A percentile compares a stretch with the other conserved stretches of the same genome.
Evolutionary conservation across 2,888 invertebrate genomes (phyloP).

Genomic region (Chrysodeixis includens): DNA sequence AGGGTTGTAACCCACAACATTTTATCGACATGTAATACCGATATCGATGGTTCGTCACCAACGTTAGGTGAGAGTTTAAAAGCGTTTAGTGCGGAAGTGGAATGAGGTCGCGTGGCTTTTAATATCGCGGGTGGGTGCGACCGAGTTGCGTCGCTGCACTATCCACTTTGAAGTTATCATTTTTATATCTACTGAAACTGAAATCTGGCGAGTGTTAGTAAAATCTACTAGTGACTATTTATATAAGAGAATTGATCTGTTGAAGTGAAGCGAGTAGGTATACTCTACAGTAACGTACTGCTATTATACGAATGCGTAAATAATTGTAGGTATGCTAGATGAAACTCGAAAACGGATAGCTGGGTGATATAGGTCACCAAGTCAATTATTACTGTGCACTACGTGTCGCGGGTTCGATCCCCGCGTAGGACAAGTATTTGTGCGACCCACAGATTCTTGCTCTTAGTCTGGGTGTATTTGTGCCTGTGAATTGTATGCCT

Average conservation of each 20-base stretch:
- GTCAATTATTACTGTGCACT: too few relatives aligned
- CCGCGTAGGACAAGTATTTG: too few relatives aligned
- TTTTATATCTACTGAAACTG: slow-evolving; percentile 14
- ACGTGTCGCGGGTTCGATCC: too few relatives aligned
- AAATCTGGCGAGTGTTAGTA: slow-evolving; percentile 15
- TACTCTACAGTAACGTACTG: background rate
- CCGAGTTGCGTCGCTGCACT: slow-evolving; percentile 61
- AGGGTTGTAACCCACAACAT: slow-evolving; percentile 19
- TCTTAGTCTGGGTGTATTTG: too few relatives aligned
- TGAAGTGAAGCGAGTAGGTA: background rate
- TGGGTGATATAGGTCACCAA: too few relatives aligned
- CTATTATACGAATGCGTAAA: background rate
- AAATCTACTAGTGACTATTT: slow-evolving; percentile 3
- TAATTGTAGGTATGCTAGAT: too few relatives aligned
- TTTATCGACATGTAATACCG: slow-evolving; percentile 26
- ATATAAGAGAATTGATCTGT: background rate
- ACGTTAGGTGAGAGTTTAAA: slow-evolving; percentile 75
- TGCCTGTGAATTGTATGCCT: too few relatives aligned
- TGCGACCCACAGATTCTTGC: too few relatives aligned
- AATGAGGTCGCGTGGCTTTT: slow-evolving; percentile 85
- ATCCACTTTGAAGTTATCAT: slow-evolving; percentile 46
- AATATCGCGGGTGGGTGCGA: slow-evolving; percentile 77
- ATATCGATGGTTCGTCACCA: slow-evolving; percentile 56
- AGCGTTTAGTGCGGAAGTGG: slow-evolving; percentile 81
- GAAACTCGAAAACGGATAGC: too few relatives aligned